Conservation (phyloP, 2,797 vertebrate genomes). For the Protosalanx chinensis region DNA sequence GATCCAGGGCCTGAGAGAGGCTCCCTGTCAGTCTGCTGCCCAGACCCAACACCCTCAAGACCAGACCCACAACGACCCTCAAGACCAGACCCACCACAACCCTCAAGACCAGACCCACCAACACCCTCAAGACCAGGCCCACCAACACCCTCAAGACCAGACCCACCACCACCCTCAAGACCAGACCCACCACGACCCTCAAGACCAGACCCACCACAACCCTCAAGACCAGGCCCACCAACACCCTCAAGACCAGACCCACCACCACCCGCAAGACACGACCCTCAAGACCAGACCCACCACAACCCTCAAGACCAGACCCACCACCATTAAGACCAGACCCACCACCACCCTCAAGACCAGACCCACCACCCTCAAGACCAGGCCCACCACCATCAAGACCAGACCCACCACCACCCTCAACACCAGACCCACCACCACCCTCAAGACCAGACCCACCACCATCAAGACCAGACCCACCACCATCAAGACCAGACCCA, state of each 20-base stretch:
- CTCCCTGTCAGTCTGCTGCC: slow-evolving; percentile 20
- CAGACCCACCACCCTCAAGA: slow-evolving; percentile 2
- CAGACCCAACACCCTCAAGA: background rate
- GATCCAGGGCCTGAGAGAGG: slow-evolving; percentile 23
- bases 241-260: too few relatives aligned
- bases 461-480: too few relatives aligned
- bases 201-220: slow-evolving; percentile 3
- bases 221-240: background rate
- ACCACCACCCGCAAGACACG: background rate
- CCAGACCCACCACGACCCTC: too few relatives aligned
- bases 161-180: background rate
- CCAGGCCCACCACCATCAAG: too few relatives aligned
- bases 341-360: too few relatives aligned
- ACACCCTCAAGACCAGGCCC: too few relatives aligned
- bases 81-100: slow-evolving; percentile 1
- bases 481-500: slow-evolving; percentile 12
- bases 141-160: slow-evolving; percentile 3
- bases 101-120: background rate
- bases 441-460: slow-evolving; percentile 8
- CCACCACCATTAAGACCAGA: background rate
- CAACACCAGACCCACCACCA: too few relatives aligned
- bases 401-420: slow-evolving; percentile 11
- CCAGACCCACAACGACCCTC: background rate
- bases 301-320: slow-evolving; percentile 2
- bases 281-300: too few relatives aligned